Evolutionary conservation across 2,888 invertebrate genomes (phyloP).

Genomic region (Clitarchus hookeri): DNA sequence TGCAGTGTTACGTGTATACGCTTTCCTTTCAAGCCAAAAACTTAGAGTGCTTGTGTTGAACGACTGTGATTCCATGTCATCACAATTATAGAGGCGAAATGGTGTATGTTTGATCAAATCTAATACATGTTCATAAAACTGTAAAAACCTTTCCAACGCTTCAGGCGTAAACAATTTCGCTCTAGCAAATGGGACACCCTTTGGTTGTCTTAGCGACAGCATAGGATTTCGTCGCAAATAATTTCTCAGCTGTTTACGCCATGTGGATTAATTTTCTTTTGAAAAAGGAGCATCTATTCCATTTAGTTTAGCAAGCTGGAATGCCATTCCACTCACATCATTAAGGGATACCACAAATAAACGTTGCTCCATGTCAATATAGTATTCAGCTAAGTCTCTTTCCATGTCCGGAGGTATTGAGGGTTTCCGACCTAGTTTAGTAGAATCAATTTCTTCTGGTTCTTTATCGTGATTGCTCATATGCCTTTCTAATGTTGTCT

Average conservation of each 20-base stretch:
- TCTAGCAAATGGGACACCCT: not conserved
- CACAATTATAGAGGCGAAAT: not conserved
- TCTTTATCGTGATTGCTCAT: not conserved
- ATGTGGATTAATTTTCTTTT: not conserved
- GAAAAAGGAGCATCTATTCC: not conserved
- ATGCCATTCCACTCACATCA: not conserved
- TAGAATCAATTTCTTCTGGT: not conserved
- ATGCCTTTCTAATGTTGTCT: not conserved
- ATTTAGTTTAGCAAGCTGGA: not conserved
- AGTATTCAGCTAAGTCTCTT: not conserved
- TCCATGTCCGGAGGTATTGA: not conserved
- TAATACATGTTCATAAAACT: not conserved
- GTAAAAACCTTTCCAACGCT: not conserved
- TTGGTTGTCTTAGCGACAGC: not conserved
- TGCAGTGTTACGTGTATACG: not conserved
- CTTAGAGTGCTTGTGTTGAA: conserved; percentile 17
- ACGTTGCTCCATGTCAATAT: not conserved
- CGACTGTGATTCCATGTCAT: not conserved
- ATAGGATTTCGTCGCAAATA: not conserved
- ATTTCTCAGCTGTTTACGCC: not conserved
- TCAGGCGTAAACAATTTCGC: not conserved
- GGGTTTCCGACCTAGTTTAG: not conserved
- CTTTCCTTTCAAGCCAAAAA: not conserved
- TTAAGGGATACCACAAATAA: not conserved
- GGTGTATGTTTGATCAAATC: not conserved